These are phyloP conservation scores for Zaprionus lineosus DNA, from an alignment of 2,888 invertebrate genomes.

Conservation along the genomic window DNA sequence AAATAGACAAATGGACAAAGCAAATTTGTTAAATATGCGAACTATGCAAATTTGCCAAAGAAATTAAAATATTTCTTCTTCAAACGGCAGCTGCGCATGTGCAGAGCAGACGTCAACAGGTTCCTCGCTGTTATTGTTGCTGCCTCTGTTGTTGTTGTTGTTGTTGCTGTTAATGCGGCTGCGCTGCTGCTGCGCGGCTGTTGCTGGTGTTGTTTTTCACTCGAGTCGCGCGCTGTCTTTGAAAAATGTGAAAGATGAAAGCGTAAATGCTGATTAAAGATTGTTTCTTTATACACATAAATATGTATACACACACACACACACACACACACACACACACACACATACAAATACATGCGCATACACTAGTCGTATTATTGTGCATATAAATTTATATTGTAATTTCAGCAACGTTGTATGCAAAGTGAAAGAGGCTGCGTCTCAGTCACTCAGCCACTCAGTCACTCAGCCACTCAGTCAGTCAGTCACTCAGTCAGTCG, in stretches of 20 bases:
- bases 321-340: slow-evolving; percentile 5
- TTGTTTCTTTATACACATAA: slow-evolving; percentile 68
- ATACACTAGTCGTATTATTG: slow-evolving; percentile 20
- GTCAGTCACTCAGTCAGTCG: slow-evolving; percentile 33
- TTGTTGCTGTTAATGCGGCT: slow-evolving; percentile 26
- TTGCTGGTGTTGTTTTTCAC: slow-evolving; percentile 49
- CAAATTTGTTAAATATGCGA: slow-evolving; percentile 51
- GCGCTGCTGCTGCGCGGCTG: no score
- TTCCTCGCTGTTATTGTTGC: slow-evolving; percentile 45
- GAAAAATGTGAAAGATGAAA: slow-evolving; percentile 78
- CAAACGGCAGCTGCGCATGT: slow-evolving; percentile 48
- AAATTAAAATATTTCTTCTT: slow-evolving; percentile 64
- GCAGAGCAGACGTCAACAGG: slow-evolving; percentile 47
- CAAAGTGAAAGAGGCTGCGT: slow-evolving; percentile 68
- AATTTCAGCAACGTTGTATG: slow-evolving; percentile 60
- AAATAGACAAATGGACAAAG: slow-evolving; percentile 69
- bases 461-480: slow-evolving; percentile 15
- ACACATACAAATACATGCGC: slow-evolving; percentile 2
- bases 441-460: slow-evolving; percentile 28
- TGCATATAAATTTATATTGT: slow-evolving; percentile 69
- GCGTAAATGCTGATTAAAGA: slow-evolving; percentile 78
- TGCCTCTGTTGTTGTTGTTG: slow-evolving; percentile 43
- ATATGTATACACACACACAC: slow-evolving; percentile 9
- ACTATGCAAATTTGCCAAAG: slow-evolving; percentile 66
- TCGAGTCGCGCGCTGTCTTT: slow-evolving; percentile 51